These are phyloP conservation scores for Nycticryphes semicollaris DNA, from an alignment of 2,113 vertebrate genomes.

Conservation along the genomic window DNA sequence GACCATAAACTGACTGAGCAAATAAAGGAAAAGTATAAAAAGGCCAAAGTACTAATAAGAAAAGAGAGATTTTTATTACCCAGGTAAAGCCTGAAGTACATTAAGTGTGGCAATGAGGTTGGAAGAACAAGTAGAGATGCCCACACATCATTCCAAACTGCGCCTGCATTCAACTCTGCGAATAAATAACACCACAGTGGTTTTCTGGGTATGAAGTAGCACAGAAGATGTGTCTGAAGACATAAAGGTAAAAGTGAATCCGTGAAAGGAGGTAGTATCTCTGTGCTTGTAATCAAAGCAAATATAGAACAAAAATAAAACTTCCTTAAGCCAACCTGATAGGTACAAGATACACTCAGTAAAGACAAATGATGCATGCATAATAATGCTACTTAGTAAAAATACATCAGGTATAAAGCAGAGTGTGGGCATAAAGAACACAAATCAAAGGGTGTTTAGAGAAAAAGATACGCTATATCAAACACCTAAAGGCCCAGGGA, in stretches of 20 bases:
- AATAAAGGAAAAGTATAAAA: constrained; percentile 48
- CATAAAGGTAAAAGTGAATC: neutral
- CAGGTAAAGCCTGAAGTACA: neutral
- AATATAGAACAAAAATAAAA: neutral
- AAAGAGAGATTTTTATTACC: constrained; percentile 47
- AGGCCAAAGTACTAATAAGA: constrained; percentile 12
- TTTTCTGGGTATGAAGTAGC: neutral
- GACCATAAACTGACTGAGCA: constrained; percentile 40
- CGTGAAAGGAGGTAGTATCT: neutral
- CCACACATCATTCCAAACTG: neutral
- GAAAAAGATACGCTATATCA: neutral
- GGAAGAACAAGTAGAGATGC: neutral
- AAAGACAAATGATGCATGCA: neutral
- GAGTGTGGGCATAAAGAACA: neutral
- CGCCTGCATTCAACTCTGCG: neutral
- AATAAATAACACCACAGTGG: neutral
- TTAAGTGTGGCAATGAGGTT: constrained; percentile 28
- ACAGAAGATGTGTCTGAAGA: neutral
- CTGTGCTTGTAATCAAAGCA: neutral
- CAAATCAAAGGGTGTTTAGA: neutral
- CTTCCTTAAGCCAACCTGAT: neutral
- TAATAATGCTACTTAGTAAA: neutral
- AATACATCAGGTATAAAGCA: neutral
- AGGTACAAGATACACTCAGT: neutral
- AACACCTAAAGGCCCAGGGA: neutral